phyloP scores from a whole-genome alignment of 1,140 invertebrate genomes.

The Venturia canescens region DNA sequence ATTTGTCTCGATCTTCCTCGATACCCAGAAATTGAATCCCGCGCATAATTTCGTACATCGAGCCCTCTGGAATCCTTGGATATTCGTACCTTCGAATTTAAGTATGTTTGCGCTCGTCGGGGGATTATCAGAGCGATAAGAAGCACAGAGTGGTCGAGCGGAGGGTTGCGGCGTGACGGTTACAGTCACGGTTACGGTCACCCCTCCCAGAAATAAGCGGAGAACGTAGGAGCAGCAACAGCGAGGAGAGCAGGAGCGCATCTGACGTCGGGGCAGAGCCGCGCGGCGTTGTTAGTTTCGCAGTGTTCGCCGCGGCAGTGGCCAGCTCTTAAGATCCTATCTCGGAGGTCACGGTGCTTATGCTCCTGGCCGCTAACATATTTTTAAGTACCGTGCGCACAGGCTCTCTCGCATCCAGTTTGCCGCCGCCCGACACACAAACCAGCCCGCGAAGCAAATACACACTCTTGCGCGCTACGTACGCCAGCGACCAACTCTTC shows the following conservation, averaged over 20 bases:
- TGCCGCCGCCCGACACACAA: not conserved
- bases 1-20: not conserved
- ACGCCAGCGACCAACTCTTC: constrained; percentile 6
- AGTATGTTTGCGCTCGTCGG: constrained; percentile 30
- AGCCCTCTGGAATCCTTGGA: not conserved
- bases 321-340: constrained; percentile 73
- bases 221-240: constrained; percentile 4
- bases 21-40: not conserved
- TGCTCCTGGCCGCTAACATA: constrained; percentile 71
- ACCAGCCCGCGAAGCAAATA: not conserved
- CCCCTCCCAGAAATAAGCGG: constrained; percentile 54
- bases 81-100: not conserved
- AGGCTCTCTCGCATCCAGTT: constrained; percentile 55
- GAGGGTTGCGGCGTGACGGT: constrained; percentile 64
- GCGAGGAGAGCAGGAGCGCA: constrained; percentile 63
- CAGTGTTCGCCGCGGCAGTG: constrained; percentile 45
- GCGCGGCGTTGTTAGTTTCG: constrained; percentile 56
- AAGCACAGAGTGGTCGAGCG: constrained; percentile 41
- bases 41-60: too few species aligned
- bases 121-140: constrained; percentile 53
- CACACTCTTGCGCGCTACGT: not conserved
- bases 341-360: constrained; percentile 76
- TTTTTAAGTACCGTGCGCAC: constrained; percentile 73
- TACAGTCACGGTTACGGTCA: constrained; percentile 67
- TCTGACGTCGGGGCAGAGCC: constrained; percentile 69